Evolutionary conservation across 1,140 invertebrate species (phyloP), one percentile per base, ranked within the genome.

Genomic region (Drosophila nigromelanica): DNA sequence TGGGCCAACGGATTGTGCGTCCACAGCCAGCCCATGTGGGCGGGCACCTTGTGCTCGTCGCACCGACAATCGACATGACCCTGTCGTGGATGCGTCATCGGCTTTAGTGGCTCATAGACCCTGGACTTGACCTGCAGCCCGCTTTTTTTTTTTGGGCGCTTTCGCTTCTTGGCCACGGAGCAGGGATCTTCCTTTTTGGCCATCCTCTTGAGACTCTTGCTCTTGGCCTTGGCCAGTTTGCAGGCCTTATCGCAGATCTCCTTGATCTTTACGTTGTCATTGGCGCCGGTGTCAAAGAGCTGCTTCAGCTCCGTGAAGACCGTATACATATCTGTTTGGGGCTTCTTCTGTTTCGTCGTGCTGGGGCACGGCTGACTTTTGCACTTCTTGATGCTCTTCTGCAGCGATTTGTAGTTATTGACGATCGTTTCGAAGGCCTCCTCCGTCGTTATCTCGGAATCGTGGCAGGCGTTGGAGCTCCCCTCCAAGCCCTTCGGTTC

Each of bases 1-100:
- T 73, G 27, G 7, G 76, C 87, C 40, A 73, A 39, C 0, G 76
- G 69, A 55, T 80, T 43, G 4, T 76, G 52, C 5, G 89, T 92
- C 91, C 91, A 92, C n/a, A 92, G 45, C 91, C 91, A 92, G n/a
- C 91, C 91, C 91, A 92, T 92, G 27, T 92, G 80, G 5, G 62
- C 43, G 10, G 91, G 91, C 10, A 92, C 89, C 40, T 75, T 74
- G 3, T 47, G 45, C 2, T 51, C 47, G 3, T 33, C 50, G 7
- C 73, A 52, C 1, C 18, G 8, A 11, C 61, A 60, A 0, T 58
- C 42, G 15, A 21, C 27, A n/a, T 77, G 89, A 0, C 42, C 39
- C 1, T 39, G 21, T 4, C 21, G 21, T 3, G 2, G 21, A 4
- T 24, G 21, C 21, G 21, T 2, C 21, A 24, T 2, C 21, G 21